Base-by-base conservation (phyloP, 2,888 invertebrate species). In the Eupeodes luniger region DNA sequence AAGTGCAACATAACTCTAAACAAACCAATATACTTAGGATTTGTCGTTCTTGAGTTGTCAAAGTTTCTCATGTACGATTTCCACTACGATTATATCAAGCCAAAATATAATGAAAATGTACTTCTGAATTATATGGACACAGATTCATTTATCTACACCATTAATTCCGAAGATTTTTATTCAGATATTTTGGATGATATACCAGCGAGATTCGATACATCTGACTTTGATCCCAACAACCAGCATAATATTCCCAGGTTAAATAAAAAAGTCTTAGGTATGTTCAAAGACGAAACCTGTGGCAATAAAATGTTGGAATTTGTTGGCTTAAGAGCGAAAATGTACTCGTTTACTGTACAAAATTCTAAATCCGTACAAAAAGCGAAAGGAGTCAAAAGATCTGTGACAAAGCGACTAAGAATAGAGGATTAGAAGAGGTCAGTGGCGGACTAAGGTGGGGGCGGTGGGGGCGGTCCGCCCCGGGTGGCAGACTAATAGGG, bases 141-240 rank as follows among this genome's bases (percentile, higher is more conserved):
- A 19, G 19, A 19, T n/a, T 81, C 49, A 10, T 87, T 81, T 49
- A 78, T 88, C 61, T 74, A 85, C 74, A 49, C 51, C 2, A 80
- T 89, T 61, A 55, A 34, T 47, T 47, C 47, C 11, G 9, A 47
- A 7, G 47, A 14, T 10, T 14, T 49, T 49, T 49, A 49, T 49
- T 49, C 49, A 49, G 49, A 49, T 49, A 49, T 49, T 49, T 49
- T 49, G 49, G 49, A 49, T 14, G 49, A 14, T 49, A 49, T 49
- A 14, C 49, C 49, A 49, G 12, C 14, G 14, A 49, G 49, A 49
- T 49, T 49, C 5, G 92, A 93, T 90, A 91, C 91, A 49, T 91
- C 91, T 5, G 90, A 91, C 80, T 92, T 91, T 82, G 44, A 76
- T 3, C 49, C n/a, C n/a, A n/a, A n/a, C n/a, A n/a, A n/a, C n/a